Evolutionary conservation across 2,113 vertebrate species (phyloP).

Genomic region (Octodon degus): DNA sequence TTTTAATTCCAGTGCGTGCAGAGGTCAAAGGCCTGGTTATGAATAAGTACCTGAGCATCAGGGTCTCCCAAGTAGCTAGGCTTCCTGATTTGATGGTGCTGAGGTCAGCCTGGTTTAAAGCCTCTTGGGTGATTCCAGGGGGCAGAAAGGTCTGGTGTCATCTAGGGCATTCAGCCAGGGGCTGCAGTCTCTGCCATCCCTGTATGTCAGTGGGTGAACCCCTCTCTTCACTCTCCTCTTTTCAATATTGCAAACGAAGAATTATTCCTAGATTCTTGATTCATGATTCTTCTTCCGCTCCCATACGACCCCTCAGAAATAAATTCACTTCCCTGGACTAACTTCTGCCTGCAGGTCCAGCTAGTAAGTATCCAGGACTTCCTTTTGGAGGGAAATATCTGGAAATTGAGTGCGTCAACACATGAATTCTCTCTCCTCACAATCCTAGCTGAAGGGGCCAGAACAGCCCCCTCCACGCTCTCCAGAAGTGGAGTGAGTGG

Average conservation of each 20-base stretch:
- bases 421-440: not conserved
- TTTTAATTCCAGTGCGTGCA: not conserved
- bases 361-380: too few species aligned
- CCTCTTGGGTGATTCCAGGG: not conserved
- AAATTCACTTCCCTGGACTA: not conserved
- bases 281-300: not conserved
- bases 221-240: not conserved
- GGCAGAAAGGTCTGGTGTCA: not conserved
- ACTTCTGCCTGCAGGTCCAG: not conserved
- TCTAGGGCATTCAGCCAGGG: not conserved
- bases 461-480: not conserved
- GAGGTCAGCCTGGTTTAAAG: not conserved
- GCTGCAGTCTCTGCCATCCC: not conserved
- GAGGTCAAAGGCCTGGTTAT: not conserved
- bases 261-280: not conserved
- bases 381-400: not conserved
- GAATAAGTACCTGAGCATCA: not conserved
- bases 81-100: not conserved
- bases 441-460: not conserved
- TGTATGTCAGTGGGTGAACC: rapidly evolving
- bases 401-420: not conserved
- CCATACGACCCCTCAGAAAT: not conserved
- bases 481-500: not conserved
- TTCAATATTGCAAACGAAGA: not conserved
- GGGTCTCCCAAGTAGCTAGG: not conserved